These are phyloP conservation scores for Eueremaeus valkanovi DNA, from an alignment of 2,888 invertebrate genomes.

Conservation along the genomic window DNA sequence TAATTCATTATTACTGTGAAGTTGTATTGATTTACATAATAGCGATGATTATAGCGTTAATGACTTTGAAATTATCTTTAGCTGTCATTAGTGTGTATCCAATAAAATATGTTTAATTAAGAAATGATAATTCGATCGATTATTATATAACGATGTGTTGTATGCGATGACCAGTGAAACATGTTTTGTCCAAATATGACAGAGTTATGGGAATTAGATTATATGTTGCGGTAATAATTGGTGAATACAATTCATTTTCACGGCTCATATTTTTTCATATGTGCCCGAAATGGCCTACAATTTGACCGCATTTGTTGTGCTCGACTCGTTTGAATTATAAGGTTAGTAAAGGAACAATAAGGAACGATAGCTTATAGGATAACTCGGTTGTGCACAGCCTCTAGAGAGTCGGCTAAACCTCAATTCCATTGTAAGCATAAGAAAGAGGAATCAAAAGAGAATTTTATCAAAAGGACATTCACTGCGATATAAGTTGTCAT, in stretches of 20 bases:
- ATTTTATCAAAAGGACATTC: constrained; percentile 12
- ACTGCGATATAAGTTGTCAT: constrained; percentile 11
- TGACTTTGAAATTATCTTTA: no score
- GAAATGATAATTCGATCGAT: no score
- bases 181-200: neutral
- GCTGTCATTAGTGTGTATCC: no score
- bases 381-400: neutral
- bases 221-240: neutral
- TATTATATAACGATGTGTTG: no score
- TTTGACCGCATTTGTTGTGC: neutral
- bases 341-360: no score
- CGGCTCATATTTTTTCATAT: constrained; percentile 21
- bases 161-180: neutral
- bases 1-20: no score
- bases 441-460: neutral
- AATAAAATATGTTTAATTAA: no score
- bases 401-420: neutral
- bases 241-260: constrained; percentile 25
- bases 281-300: no score
- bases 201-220: neutral
- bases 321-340: neutral
- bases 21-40: no score
- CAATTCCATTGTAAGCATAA: neutral
- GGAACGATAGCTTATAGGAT: neutral
- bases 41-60: no score